Evolutionary conservation across 2,888 invertebrate genomes (phyloP), one percentile per base, ranked within the genome.

Genomic region (Calliopum simillimum): DNA sequence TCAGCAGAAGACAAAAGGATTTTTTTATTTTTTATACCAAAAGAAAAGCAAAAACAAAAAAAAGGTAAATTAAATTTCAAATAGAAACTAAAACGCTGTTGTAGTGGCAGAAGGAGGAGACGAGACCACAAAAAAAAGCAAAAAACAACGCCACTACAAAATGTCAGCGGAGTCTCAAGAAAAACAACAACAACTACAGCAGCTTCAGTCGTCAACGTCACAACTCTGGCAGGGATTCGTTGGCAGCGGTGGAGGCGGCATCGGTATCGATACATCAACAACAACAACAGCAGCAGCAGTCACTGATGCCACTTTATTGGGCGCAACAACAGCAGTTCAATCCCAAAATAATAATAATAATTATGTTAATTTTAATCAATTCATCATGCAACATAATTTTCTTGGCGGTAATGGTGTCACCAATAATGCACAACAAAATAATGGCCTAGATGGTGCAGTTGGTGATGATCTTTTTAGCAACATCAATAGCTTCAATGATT

Each of bases 331-430:
- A 55, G 12, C 19, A 56, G 64, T 67, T 65, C 43, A 66, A 58
- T 63, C 64, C 58, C 59, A 43, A 23, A 71, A 64, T 64, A 76
- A 74, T 70, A 84, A 83, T 73, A 82, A 81, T 73, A 82, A 85
- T 74, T 86, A 86, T 74, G 83, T 86, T n/a, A 80, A 84, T 70
- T 86, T 86, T 68, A 85, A 85, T 77, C 85, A 86, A 73, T 86
- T 86, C 72, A 82, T 86, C 46, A 78, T 83, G 76, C 86, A 85
- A 76, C 86, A 85, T 75, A 85, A 86, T 75, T 73, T 84, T 19
- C 71, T 76, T 19, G 75, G 74, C 11, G 43, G 47, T 4, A 21
- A 43, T n/a, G 55, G 44, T 14, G 67, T 12, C 46, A n/a, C 41
- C 11, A 55, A n/a, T n/a, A n/a, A 25, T 53, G 19, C 53, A 53